A percentile compares a stretch with the other conserved stretches of the same genome.
Evolutionary conservation across 92 coral and sea anemone genomes (phyloP).

Genomic region (Virgularia gustaviana): DNA sequence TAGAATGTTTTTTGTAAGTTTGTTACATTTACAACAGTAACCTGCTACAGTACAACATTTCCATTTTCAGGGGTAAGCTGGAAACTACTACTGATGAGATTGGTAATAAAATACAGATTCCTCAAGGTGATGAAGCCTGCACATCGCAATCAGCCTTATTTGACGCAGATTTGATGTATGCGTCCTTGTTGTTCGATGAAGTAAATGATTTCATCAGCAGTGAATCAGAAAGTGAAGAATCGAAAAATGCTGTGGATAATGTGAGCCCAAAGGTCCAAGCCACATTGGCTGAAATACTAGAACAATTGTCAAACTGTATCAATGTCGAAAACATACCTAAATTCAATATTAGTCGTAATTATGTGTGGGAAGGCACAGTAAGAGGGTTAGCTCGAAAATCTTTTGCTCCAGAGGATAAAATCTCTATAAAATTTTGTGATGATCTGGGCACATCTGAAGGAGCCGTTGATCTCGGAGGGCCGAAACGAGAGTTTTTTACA

Average conservation of each 20-base stretch:
- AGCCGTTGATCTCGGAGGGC: constrained; percentile 65
- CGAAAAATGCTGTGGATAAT: neutral
- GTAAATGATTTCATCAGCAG: neutral
- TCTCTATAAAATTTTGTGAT: constrained; percentile 57
- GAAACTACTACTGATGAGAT: too few relatives aligned
- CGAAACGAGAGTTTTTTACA: constrained; percentile 56
- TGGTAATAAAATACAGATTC: too few relatives aligned
- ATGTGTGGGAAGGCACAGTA: constrained; percentile 57
- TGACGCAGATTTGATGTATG: neutral
- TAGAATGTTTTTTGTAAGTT: too few relatives aligned
- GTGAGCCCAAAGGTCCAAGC: neutral
- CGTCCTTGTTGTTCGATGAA: neutral
- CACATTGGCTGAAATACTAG: neutral
- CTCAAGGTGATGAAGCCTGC: too few relatives aligned
- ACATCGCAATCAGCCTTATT: neutral
- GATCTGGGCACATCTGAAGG: constrained; percentile 57
- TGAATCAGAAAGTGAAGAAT: neutral
- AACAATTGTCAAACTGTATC: neutral
- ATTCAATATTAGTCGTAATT: constrained; percentile 48
- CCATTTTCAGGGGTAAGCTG: too few relatives aligned
- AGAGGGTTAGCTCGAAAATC: constrained; percentile 57
- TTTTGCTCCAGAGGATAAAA: constrained; percentile 48
- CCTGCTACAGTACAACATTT: too few relatives aligned
- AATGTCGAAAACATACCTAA: constrained; percentile 22
- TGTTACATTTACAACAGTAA: too few relatives aligned